Percentiles rank a stretch among this genome's conserved stretches.
Evolutionary conservation across 2,797 vertebrate genomes (phyloP).

Genomic region (Myripristis murdjan): DNA sequence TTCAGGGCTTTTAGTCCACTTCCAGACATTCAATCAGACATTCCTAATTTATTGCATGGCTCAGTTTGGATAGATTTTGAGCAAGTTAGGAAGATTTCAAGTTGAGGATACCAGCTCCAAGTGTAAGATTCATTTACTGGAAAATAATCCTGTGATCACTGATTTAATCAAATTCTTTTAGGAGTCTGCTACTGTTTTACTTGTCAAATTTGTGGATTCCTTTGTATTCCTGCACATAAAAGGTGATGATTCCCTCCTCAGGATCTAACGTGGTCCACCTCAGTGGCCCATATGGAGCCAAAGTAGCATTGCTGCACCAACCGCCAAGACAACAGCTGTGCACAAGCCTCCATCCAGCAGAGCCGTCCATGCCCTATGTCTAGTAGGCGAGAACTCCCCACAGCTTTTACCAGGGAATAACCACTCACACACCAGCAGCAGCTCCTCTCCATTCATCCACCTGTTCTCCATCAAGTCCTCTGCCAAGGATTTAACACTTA

Average conservation of each 20-base stretch:
- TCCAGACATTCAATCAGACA: no score
- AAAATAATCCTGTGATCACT: no score
- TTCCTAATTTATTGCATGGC: no score
- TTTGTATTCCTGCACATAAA: not conserved
- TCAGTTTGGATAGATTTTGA: no score
- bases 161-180: no score
- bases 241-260: conserved; percentile 23
- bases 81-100: no score
- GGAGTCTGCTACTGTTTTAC: no score
- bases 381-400: conserved; percentile 28
- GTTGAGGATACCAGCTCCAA: no score
- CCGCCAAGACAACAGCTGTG: conserved; percentile 44
- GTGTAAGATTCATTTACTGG: no score
- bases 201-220: not conserved
- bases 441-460: not conserved
- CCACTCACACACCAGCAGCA: not conserved
- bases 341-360: no score
- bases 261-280: conserved; percentile 58
- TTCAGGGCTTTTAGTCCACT: no score
- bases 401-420: not conserved
- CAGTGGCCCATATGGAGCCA: conserved; percentile 38
- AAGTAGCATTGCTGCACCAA: conserved; percentile 38
- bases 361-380: conserved; percentile 6
- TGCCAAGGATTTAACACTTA: not conserved
- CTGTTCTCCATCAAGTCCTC: not conserved